Evolutionary conservation across 2,888 invertebrate genomes (phyloP).

Genomic region (Serrognathus titanus): DNA sequence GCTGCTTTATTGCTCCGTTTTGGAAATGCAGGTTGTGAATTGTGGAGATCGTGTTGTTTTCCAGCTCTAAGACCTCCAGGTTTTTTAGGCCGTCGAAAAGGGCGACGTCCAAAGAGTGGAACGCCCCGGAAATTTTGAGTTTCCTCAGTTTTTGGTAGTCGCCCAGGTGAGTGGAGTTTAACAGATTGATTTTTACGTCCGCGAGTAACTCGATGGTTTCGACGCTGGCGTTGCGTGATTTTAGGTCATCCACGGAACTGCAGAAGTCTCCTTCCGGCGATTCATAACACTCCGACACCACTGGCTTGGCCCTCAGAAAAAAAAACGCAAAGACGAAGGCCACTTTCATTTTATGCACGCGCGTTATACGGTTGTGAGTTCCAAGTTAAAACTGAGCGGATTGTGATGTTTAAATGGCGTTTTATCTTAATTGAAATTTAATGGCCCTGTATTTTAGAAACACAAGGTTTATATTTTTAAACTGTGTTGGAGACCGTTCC

Average conservation of each 20-base stretch:
- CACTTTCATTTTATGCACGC: too few relatives aligned
- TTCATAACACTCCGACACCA: neutral
- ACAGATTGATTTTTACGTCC: neutral
- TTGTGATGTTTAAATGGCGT: too few relatives aligned
- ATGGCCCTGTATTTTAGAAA: too few relatives aligned
- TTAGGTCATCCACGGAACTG: neutral
- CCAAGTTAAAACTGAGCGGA: too few relatives aligned
- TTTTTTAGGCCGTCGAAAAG: neutral
- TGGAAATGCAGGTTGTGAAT: neutral
- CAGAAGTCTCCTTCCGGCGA: neutral
- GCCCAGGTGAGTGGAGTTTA: neutral
- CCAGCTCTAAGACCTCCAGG: neutral
- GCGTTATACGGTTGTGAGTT: too few relatives aligned
- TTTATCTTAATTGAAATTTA: too few relatives aligned
- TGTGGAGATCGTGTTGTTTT: neutral
- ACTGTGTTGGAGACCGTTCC: too few relatives aligned
- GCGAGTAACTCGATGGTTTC: neutral
- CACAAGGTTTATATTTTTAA: too few relatives aligned
- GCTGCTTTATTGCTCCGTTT: neutral
- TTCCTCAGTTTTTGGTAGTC: neutral
- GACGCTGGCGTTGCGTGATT: neutral
- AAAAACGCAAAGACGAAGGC: too few relatives aligned
- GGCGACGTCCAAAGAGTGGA: neutral
- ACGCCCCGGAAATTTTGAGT: neutral
- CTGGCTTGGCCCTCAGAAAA: too few relatives aligned